These are phyloP conservation scores for Ips nitidus DNA, from an alignment of 1,140 invertebrate genomes.

Conservation along the genomic window DNA sequence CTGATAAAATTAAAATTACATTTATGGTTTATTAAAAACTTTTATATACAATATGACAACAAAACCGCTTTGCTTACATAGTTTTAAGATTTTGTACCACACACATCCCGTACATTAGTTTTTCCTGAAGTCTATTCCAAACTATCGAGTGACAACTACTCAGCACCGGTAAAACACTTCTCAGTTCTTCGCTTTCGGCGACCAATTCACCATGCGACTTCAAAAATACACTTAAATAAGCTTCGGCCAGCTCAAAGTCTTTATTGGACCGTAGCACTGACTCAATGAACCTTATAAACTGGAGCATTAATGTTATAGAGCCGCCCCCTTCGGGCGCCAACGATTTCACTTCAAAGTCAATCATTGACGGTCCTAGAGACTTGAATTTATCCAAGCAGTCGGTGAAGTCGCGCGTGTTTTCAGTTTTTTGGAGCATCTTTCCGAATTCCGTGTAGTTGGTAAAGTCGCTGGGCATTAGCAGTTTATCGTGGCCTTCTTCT, in stretches of 20 bases:
- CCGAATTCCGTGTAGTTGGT: slow-evolving; percentile 69
- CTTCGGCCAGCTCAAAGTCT: slow-evolving; percentile 90
- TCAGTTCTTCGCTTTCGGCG: slow-evolving; percentile 59
- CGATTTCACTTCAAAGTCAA: slow-evolving; percentile 88
- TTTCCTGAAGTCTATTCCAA: slow-evolving; percentile 70
- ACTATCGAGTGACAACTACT: slow-evolving; percentile 59
- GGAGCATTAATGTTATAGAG: slow-evolving; percentile 66
- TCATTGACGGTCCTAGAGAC: slow-evolving; percentile 75
- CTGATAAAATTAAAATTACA: no score
- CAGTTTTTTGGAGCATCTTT: slow-evolving; percentile 58
- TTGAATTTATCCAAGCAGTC: slow-evolving; percentile 75
- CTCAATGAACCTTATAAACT: slow-evolving; percentile 79
- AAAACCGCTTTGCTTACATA: slow-evolving; percentile 51
- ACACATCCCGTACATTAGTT: slow-evolving; percentile 77
- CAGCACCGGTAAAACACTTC: slow-evolving; percentile 61
- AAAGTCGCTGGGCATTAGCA: slow-evolving; percentile 59
- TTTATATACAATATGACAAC: no score
- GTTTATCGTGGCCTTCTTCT: slow-evolving; percentile 54
- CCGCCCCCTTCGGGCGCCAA: slow-evolving; percentile 73
- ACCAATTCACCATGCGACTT: slow-evolving; percentile 77
- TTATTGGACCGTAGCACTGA: slow-evolving; percentile 72
- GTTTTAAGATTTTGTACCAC: slow-evolving; percentile 73
- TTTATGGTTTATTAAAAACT: no score
- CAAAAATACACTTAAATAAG: slow-evolving; percentile 89
- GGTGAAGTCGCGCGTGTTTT: slow-evolving; percentile 56